phyloP scores from a whole-genome alignment of 2,888 invertebrate genomes.

The Anticlea derivata region DNA sequence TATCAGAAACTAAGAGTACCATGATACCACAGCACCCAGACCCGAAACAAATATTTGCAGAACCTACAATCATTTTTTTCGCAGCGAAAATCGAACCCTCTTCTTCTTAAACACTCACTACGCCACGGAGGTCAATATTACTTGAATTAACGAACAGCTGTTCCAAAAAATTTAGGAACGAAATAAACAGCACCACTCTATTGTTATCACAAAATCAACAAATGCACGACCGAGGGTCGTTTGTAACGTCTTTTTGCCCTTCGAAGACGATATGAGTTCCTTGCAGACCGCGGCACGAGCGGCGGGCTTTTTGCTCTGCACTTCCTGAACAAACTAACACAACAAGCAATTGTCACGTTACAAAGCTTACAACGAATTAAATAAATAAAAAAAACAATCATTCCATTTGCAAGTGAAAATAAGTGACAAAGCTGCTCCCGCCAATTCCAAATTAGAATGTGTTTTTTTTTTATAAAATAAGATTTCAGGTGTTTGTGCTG shows the following conservation, averaged over 20 bases:
- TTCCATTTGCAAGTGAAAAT: background rate
- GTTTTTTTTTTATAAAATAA: constrained; percentile 6
- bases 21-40: too few relatives aligned
- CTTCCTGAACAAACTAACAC: constrained; percentile 27
- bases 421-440: constrained; percentile 43
- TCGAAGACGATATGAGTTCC: constrained; percentile 71
- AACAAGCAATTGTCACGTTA: constrained; percentile 14
- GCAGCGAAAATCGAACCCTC: too few relatives aligned
- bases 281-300: constrained; percentile 73
- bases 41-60: too few relatives aligned
- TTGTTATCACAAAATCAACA: constrained; percentile 47
- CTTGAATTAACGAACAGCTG: constrained; percentile 25
- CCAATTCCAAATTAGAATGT: constrained; percentile 58
- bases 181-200: constrained; percentile 48
- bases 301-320: constrained; percentile 55
- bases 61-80: too few relatives aligned
- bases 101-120: too few relatives aligned
- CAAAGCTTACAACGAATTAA: constrained; percentile 7
- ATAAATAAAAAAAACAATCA: background rate
- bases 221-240: constrained; percentile 71
- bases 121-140: too few relatives aligned
- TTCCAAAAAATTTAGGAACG: constrained; percentile 26
- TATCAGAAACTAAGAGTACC: too few relatives aligned
- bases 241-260: constrained; percentile 79
- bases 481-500: constrained; percentile 5